phyloP scores from a whole-genome alignment of 2,888 invertebrate genomes.

The Athetis lepigone region DNA sequence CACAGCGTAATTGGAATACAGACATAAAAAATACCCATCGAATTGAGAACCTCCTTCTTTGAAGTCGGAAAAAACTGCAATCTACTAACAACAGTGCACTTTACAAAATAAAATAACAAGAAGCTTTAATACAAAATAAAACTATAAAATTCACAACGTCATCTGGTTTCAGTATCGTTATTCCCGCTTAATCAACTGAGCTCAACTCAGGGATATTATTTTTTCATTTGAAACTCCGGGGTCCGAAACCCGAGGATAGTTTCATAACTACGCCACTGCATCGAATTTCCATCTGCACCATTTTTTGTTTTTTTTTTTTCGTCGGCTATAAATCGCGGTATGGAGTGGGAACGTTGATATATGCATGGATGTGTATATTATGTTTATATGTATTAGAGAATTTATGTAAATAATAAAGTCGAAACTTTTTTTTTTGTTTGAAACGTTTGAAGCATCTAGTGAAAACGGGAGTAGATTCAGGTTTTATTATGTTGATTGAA shows the following conservation, averaged over 20 bases:
- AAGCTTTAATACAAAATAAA: constrained; percentile 14
- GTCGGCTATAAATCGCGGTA: constrained; percentile 14
- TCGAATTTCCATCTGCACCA: not conserved
- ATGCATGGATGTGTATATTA: constrained; percentile 7
- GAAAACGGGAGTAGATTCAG: no score
- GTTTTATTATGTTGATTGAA: no score
- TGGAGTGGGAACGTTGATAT: constrained; percentile 24
- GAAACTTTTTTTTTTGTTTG: no score
- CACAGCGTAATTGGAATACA: no score
- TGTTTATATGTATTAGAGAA: no score
- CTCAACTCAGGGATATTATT: constrained; percentile 21
- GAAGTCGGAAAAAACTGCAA: not conserved
- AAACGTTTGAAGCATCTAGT: no score
- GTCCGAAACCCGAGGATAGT: constrained; percentile 11
- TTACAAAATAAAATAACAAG: not conserved
- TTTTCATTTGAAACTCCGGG: constrained; percentile 18
- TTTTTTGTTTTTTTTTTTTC: constrained; percentile 15
- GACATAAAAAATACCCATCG: no score
- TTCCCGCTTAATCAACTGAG: constrained; percentile 7
- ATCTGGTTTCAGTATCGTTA: constrained; percentile 34
- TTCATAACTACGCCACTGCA: constrained; percentile 20
- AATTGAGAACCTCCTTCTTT: not conserved
- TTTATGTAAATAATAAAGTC: no score
- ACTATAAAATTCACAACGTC: constrained; percentile 33
- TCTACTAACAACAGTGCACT: not conserved